These are phyloP conservation scores for Anoplius nigerrimus DNA, from an alignment of 2,888 invertebrate species.

Conservation along the genomic window DNA sequence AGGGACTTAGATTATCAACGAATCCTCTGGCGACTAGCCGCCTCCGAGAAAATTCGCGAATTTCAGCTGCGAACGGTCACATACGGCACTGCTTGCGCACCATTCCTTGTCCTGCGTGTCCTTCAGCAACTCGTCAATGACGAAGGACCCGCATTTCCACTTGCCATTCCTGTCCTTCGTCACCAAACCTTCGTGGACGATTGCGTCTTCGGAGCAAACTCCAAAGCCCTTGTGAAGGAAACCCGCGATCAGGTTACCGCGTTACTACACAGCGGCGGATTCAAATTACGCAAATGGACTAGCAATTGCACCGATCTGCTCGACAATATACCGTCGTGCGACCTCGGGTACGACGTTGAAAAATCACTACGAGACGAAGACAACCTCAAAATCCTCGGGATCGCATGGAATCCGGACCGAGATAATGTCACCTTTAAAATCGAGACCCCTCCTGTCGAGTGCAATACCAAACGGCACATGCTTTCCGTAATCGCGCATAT, in stretches of 20 bases:
- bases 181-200: slow-evolving; percentile 20
- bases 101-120: slow-evolving; percentile 34
- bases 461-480: slow-evolving; percentile 19
- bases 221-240: background rate
- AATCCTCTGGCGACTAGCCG: background rate
- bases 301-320: slow-evolving; percentile 2
- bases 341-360: background rate
- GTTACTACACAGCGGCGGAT: slow-evolving; percentile 6
- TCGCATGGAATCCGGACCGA: slow-evolving; percentile 1
- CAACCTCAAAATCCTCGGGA: slow-evolving; percentile 9
- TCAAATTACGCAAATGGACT: slow-evolving; percentile 21
- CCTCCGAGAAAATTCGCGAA: background rate
- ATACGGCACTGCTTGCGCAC: slow-evolving; percentile 30
- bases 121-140: slow-evolving; percentile 40
- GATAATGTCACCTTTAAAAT: slow-evolving; percentile 8
- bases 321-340: background rate
- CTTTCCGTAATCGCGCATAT: slow-evolving; percentile 24
- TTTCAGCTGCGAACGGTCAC: slow-evolving; percentile 18
- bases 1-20: slow-evolving; percentile 1
- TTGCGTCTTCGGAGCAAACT: slow-evolving; percentile 13
- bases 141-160: slow-evolving; percentile 15
- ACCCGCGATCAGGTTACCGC: slow-evolving; percentile 4
- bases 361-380: background rate
- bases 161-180: background rate
- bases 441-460: background rate